A percentile compares a stretch with the other conserved stretches of the same genome.
Conservation (phyloP, 2,888 invertebrate species). For the Zele albiditarsus region DNA sequence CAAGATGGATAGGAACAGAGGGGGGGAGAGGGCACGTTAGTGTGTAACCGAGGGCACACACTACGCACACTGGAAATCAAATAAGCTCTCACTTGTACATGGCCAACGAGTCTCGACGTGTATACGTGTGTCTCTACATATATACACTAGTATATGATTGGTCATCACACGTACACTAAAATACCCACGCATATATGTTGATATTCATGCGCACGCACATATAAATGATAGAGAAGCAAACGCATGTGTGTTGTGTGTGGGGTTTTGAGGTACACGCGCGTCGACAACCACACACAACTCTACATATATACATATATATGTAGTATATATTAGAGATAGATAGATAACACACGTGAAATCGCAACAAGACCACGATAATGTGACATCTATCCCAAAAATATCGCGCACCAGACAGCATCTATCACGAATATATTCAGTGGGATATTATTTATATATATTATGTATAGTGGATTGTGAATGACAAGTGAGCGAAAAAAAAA, state of each 20-base stretch:
- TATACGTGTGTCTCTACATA: not conserved
- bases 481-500: slow-evolving; percentile 17
- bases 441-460: slow-evolving; percentile 9
- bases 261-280: slow-evolving; percentile 18
- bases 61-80: slow-evolving; percentile 43
- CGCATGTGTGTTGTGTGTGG: not conserved
- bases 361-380: slow-evolving; percentile 55
- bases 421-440: slow-evolving; percentile 16
- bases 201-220: slow-evolving; percentile 42
- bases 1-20: not conserved
- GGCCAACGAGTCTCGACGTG: not conserved
- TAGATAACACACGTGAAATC: slow-evolving; percentile 31
- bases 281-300: not conserved
- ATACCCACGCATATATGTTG: slow-evolving; percentile 16
- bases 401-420: slow-evolving; percentile 55
- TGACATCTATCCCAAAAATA: slow-evolving; percentile 69
- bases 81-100: slow-evolving; percentile 34
- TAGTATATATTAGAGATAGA: not conserved
- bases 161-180: slow-evolving; percentile 10
- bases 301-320: no score
- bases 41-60: slow-evolving; percentile 41
- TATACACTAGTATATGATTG: no score
- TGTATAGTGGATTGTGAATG: slow-evolving; percentile 15
- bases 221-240: not conserved
- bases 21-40: slow-evolving; percentile 39